Evolutionary conservation across 2,888 invertebrate genomes (phyloP), one percentile per base, ranked within the genome.

Genomic region (Sesia bembeciformis): DNA sequence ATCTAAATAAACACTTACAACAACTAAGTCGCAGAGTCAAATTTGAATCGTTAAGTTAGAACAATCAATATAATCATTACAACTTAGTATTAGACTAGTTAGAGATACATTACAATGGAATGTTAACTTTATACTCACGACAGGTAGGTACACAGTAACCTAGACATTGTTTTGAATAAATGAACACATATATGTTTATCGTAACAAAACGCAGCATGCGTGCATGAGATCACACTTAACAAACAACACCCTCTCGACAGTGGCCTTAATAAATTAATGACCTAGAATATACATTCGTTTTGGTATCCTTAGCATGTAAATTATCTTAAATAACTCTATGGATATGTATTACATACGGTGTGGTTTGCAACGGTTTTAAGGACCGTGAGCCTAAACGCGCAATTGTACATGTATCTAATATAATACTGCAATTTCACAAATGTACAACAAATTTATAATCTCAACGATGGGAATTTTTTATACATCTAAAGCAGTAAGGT

Each of bases 181-280:
- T 41, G 51, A 54, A 54, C 56, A 56, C 56, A 52, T 54, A 56
- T 51, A 50, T 40, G 23, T 23, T 23, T 23, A 23, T 23, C 23
- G 23, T 23, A 23, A 23, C 52, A 46, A 46, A 46, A 46, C 46
- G 46, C 46, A 46, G 46, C 46, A 8, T 46, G 46, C 46, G n/a
- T 46, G 46, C 46, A 46, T 85, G 87, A 87, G 84, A 88, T 88
- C 85, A 78, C 83, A 83, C 82, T 46, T 23, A 23, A 46, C 46
- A 46, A 46, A 46, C 23, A 23, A 66, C 78, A 79, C 74, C 76
- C 75, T 68, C 72, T 3, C 8, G 46, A 46, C 58, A 77, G 72
- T 77, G 74, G 72, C 69, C 76, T 73, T 78, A 88, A 88, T 88
- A 89, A 89, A 87, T 23, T 87, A 86, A 84, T 84, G 79, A 77